These are phyloP conservation scores for Tychaedon coryphoeus DNA, from an alignment of 2,113 vertebrate species.

Conservation along the genomic window DNA sequence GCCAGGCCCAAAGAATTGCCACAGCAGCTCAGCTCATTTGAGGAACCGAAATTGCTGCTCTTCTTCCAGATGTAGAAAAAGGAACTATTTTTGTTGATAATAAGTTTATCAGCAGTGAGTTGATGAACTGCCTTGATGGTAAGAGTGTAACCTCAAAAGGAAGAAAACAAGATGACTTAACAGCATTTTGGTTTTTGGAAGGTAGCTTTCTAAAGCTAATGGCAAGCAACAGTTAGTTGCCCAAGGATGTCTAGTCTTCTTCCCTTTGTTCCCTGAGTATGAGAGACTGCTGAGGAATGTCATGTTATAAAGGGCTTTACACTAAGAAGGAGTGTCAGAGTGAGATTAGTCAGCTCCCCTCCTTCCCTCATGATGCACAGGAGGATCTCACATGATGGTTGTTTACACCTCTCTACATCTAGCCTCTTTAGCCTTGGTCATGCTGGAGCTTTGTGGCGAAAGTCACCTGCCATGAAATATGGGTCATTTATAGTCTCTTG, in stretches of 20 bases:
- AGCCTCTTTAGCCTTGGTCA: not conserved
- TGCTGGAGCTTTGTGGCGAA: not conserved
- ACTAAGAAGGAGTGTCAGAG: not conserved
- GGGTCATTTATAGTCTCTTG: not conserved
- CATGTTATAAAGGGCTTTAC: not conserved
- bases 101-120: not conserved
- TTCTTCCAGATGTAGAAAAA: not conserved
- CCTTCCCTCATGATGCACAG: not conserved
- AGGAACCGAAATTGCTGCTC: not conserved
- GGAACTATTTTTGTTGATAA: constrained; percentile 7
- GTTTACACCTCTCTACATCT: not conserved
- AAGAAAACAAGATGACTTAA: not conserved
- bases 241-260: not conserved
- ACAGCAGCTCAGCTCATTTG: not conserved
- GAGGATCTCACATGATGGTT: not conserved
- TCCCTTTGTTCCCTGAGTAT: not conserved
- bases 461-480: not conserved
- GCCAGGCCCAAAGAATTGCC: not conserved
- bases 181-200: not conserved
- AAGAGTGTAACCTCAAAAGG: not conserved
- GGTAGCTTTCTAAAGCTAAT: not conserved
- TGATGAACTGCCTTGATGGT: constrained; percentile 11
- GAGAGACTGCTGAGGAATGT: not conserved
- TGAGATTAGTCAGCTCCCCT: constrained; percentile 11
- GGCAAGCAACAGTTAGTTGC: not conserved